Conservation (phyloP, 2,113 vertebrate species). For the Callipepla squamata region DNA sequence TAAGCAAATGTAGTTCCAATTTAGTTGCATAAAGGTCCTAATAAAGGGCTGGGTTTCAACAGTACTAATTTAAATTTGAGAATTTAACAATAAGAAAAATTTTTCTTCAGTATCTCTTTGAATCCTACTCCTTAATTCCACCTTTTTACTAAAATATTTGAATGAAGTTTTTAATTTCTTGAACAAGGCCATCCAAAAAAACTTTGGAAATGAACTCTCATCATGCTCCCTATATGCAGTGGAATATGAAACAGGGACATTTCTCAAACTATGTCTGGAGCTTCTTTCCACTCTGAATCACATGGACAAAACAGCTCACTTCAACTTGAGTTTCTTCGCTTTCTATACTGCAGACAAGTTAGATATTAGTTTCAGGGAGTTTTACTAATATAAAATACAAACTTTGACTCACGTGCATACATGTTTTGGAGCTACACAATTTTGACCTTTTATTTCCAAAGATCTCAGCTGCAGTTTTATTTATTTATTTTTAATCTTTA, state of each 20-base stretch:
- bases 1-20: background rate
- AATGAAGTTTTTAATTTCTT: background rate
- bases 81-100: background rate
- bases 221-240: background rate
- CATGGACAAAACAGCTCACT: background rate
- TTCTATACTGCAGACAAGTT: rapidly evolving
- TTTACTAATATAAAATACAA: background rate
- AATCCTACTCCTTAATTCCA: background rate
- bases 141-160: background rate
- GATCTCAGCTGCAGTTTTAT: background rate
- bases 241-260: background rate
- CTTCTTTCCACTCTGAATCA: background rate
- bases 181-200: background rate
- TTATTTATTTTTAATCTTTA: background rate
- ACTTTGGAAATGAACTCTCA: background rate
- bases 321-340: background rate
- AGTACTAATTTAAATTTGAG: background rate
- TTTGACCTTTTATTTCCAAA: background rate
- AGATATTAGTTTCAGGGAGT: background rate
- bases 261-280: background rate
- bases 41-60: background rate
- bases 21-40: background rate
- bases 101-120: background rate
- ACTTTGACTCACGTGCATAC: background rate
- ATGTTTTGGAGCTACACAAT: background rate